These are phyloP conservation scores for Caenorhabditis zanzibari DNA, from an alignment of 2,888 invertebrate genomes.

Conservation along the genomic window DNA sequence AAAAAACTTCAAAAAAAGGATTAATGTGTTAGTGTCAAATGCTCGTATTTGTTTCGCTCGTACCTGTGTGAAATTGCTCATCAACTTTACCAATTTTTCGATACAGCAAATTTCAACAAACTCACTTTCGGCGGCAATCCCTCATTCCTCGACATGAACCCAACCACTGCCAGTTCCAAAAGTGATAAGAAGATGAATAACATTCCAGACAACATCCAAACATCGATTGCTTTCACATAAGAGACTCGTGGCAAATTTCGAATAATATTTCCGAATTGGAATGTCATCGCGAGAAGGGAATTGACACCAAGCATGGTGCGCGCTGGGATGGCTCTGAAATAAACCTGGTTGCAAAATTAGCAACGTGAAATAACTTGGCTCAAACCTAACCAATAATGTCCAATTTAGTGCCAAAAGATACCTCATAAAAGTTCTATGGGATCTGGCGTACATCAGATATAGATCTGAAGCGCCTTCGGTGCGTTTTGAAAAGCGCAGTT, in stretches of 20 bases:
- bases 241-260: conserved; percentile 83
- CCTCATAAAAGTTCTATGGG: too few relatives aligned
- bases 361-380: not conserved
- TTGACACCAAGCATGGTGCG: conserved; percentile 84
- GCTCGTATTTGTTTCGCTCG: too few relatives aligned
- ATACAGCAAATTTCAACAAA: not conserved
- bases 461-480: too few relatives aligned
- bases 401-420: too few relatives aligned
- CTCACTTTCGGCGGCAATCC: conserved; percentile 78
- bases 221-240: conserved; percentile 83
- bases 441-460: too few relatives aligned
- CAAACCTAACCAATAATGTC: not conserved
- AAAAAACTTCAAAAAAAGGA: too few relatives aligned
- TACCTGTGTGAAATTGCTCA: too few relatives aligned
- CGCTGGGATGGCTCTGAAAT: conserved; percentile 83
- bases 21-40: too few relatives aligned
- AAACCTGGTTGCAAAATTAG: too few relatives aligned
- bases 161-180: conserved; percentile 83
- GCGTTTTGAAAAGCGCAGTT: too few relatives aligned
- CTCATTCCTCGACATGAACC: conserved; percentile 83
- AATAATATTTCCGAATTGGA: conserved; percentile 84
- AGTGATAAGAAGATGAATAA: conserved; percentile 83
- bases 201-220: conserved; percentile 83
- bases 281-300: conserved; percentile 83
- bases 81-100: not conserved